These are phyloP conservation scores for Tenebrosternarchus preto DNA, from an alignment of 2,113 vertebrate genomes.

Conservation along the genomic window DNA sequence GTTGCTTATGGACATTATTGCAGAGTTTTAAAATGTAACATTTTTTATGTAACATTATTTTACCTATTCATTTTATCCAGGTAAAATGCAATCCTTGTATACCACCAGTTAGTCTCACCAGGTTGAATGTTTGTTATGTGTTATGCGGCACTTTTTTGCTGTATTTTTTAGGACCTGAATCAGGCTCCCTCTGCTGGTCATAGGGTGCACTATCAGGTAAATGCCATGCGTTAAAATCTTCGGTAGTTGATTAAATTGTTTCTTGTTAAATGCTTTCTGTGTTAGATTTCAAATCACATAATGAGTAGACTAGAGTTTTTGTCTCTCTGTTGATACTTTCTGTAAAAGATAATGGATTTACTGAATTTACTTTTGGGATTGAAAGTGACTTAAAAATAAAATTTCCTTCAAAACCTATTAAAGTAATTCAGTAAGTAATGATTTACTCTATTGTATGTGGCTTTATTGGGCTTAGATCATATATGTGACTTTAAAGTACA, in stretches of 20 bases:
- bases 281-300: neutral
- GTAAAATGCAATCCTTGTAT: neutral
- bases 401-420: no score
- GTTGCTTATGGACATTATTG: no score
- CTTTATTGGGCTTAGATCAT: no score
- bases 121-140: neutral
- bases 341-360: no score
- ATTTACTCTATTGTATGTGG: no score
- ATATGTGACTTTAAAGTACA: neutral
- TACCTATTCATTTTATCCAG: neutral
- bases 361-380: no score
- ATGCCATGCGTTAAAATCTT: no score
- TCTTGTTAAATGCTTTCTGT: neutral
- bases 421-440: no score
- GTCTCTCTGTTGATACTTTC: neutral
- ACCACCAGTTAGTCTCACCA: neutral
- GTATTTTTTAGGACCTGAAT: conserved; percentile 74
- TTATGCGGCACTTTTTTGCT: conserved; percentile 41
- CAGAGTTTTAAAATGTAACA: no score
- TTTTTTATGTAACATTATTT: neutral
- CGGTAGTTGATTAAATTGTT: neutral
- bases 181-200: conserved; percentile 78
- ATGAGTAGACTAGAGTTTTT: neutral
- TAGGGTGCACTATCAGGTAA: conserved; percentile 94
- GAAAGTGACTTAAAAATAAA: no score